A percentile compares a stretch with the other conserved stretches of the same genome.
Conservation (phyloP, 1,140 invertebrate species). For the Anastrepha ludens region DNA sequence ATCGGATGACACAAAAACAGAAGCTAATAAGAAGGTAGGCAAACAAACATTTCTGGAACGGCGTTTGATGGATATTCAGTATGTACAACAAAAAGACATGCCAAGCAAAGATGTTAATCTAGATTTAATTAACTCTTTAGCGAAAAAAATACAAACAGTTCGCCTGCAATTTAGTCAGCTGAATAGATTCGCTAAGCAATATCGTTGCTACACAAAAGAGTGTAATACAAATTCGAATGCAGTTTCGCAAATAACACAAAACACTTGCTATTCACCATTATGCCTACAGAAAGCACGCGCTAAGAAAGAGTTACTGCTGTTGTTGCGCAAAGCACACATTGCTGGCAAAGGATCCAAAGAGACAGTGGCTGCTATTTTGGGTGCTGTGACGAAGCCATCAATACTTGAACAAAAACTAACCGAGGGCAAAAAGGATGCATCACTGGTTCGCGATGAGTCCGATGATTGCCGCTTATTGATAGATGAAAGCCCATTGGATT, state of each 20-base stretch:
- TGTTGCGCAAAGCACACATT: constrained; percentile 80
- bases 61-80: constrained; percentile 66
- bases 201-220: constrained; percentile 81
- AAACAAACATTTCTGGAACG: constrained; percentile 69
- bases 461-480: constrained; percentile 64
- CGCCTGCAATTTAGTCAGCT: constrained; percentile 80
- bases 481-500: constrained; percentile 64
- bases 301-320: constrained; percentile 80
- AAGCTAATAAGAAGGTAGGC: constrained; percentile 59
- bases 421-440: constrained; percentile 69
- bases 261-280: constrained; percentile 85
- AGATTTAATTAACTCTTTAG: constrained; percentile 77
- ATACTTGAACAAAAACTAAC: constrained; percentile 76
- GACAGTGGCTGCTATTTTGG: constrained; percentile 72
- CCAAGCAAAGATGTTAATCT: constrained; percentile 79
- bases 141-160: constrained; percentile 80
- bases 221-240: constrained; percentile 80
- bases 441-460: constrained; percentile 65
- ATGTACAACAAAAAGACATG: constrained; percentile 74
- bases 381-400: constrained; percentile 74
- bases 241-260: constrained; percentile 76
- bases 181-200: constrained; percentile 79
- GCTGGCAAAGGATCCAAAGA: constrained; percentile 73
- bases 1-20: background rate
- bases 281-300: constrained; percentile 83